A percentile compares a stretch with the other conserved stretches of the same genome.
phyloP scores from a whole-genome alignment of 2,113 vertebrate genomes.

The Crotalus viridis region DNA sequence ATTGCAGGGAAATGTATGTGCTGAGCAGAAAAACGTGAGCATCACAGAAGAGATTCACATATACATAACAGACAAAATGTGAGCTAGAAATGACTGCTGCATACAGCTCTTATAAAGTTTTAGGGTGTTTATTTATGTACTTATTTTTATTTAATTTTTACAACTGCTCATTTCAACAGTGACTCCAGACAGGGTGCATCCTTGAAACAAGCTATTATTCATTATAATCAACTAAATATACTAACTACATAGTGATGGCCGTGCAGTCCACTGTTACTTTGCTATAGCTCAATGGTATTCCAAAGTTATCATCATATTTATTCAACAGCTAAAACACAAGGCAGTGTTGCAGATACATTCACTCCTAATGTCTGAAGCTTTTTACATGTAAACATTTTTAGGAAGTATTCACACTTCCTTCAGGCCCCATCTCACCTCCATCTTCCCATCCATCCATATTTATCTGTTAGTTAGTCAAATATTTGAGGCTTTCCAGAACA shows the following conservation, averaged over 20 bases:
- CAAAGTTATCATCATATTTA: neutral
- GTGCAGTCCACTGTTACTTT: neutral
- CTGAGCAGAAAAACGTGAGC: neutral
- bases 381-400: neutral
- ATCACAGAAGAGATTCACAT: neutral
- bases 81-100: neutral
- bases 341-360: neutral
- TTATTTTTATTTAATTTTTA: neutral
- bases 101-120: neutral
- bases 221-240: neutral
- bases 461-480: neutral
- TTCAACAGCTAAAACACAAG: neutral
- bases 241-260: neutral
- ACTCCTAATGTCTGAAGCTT: neutral
- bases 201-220: neutral
- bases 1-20: neutral
- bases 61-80: neutral
- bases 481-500: neutral
- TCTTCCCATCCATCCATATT: neutral
- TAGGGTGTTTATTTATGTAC: too few relatives aligned
- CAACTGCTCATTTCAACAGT: neutral
- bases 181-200: neutral
- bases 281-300: neutral
- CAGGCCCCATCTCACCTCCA: neutral
- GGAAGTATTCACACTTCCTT: neutral